These are phyloP conservation scores for Macrostomum cliftonense DNA, from an alignment of 2,888 invertebrate genomes.

Conservation along the genomic window DNA sequence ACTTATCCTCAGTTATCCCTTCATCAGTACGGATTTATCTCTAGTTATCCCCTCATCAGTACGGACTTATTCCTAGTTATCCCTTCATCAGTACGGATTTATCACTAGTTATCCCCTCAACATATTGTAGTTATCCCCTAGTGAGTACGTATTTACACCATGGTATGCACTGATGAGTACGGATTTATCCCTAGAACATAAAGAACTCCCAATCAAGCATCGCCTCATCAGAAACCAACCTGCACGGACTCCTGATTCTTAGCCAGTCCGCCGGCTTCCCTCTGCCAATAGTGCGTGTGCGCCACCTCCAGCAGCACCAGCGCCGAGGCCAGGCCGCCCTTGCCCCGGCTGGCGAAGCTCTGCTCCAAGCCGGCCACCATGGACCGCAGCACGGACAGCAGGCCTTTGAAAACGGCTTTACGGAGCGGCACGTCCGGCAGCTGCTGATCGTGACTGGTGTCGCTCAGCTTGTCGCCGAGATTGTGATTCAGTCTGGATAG, in stretches of 20 bases:
- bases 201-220: no score
- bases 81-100: no score
- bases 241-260: neutral
- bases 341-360: conserved; percentile 73
- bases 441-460: conserved; percentile 64
- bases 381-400: conserved; percentile 72
- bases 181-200: no score
- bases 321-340: conserved; percentile 82
- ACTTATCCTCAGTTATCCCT: no score
- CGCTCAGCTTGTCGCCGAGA: conserved; percentile 62
- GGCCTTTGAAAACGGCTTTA: conserved; percentile 82
- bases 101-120: no score
- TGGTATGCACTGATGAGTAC: no score
- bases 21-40: no score
- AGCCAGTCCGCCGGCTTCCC: conserved; percentile 21
- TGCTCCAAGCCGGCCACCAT: conserved; percentile 72
- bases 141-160: no score
- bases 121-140: no score
- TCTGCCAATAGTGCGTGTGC: conserved; percentile 66
- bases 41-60: no score
- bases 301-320: conserved; percentile 92
- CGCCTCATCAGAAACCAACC: no score
- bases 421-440: conserved; percentile 80
- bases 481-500: conserved; percentile 82
- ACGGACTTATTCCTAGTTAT: no score